Percentiles rank a stretch among this genome's conserved stretches.
These are phyloP conservation scores for Pterocles orientalis DNA, from an alignment of 2,113 vertebrate genomes.

Conservation along the genomic window DNA sequence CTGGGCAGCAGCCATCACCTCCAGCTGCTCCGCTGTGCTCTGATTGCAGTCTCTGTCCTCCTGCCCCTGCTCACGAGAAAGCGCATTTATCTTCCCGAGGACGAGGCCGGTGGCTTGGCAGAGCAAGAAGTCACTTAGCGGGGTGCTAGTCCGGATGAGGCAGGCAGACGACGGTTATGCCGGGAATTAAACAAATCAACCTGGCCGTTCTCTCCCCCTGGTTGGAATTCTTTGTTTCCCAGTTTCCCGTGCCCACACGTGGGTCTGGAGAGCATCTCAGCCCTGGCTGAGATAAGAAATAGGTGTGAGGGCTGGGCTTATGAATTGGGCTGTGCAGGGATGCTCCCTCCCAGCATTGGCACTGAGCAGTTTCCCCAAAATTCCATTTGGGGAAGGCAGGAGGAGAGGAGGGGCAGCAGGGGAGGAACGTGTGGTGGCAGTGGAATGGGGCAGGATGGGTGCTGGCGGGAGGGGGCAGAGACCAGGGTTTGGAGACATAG, in stretches of 20 bases:
- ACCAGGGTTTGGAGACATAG: background rate
- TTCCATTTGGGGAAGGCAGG: background rate
- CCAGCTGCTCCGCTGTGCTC: background rate
- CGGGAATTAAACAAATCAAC: background rate
- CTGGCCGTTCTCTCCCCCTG: background rate
- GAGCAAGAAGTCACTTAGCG: background rate
- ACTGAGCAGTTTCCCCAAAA: fast-evolving
- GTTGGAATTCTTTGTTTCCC: background rate
- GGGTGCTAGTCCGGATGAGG: background rate
- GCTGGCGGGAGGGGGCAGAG: background rate
- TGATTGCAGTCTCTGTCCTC: background rate
- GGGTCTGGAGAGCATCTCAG: background rate
- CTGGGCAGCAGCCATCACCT: background rate
- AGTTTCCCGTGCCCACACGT: background rate
- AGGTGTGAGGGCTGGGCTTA: background rate
- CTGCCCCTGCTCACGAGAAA: background rate
- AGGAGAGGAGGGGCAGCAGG: background rate
- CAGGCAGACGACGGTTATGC: background rate
- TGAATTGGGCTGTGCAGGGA: background rate
- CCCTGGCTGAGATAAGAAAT: background rate
- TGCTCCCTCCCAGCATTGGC: background rate
- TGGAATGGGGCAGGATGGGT: too few species aligned
- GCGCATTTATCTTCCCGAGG: conserved; percentile 28
- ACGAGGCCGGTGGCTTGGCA: background rate
- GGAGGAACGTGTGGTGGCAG: fast-evolving